These are phyloP conservation scores for Leucania comma DNA, from an alignment of 2,888 invertebrate genomes.

Conservation along the genomic window DNA sequence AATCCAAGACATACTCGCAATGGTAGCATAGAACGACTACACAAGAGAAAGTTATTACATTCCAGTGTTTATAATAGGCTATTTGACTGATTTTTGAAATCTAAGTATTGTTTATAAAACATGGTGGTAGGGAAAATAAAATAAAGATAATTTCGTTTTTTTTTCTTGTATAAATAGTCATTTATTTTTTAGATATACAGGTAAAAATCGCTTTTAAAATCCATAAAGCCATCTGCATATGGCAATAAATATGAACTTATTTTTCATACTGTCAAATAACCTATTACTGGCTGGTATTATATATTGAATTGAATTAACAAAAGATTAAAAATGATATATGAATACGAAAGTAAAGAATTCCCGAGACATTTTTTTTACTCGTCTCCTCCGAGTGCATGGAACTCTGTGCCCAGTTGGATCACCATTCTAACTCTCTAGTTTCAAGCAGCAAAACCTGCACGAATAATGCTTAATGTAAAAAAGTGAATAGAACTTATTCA, in stretches of 20 bases:
- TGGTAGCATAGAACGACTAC: no score
- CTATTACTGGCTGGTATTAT: slow-evolving; percentile 1
- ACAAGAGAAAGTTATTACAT: background rate
- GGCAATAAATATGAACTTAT: no score
- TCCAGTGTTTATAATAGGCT: background rate
- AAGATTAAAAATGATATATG: background rate
- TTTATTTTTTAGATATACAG: no score
- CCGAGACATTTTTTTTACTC: slow-evolving; percentile 25
- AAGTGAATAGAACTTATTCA: background rate
- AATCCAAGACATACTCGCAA: no score
- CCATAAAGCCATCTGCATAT: no score
- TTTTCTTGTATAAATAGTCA: no score
- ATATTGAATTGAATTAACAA: background rate
- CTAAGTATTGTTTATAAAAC: no score
- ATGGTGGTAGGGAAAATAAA: no score
- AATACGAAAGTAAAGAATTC: slow-evolving; percentile 8
- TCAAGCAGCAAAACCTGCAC: background rate
- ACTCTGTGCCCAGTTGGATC: slow-evolving; percentile 41
- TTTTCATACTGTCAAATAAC: no score
- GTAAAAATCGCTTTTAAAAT: no score
- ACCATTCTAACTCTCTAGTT: slow-evolving; percentile 14
- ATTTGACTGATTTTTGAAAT: no score
- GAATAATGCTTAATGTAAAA: background rate
- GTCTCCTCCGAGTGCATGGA: slow-evolving; percentile 40
- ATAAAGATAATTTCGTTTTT: no score